These are phyloP conservation scores for Macrophya alboannulata DNA, from an alignment of 2,888 invertebrate genomes.

Conservation along the genomic window DNA sequence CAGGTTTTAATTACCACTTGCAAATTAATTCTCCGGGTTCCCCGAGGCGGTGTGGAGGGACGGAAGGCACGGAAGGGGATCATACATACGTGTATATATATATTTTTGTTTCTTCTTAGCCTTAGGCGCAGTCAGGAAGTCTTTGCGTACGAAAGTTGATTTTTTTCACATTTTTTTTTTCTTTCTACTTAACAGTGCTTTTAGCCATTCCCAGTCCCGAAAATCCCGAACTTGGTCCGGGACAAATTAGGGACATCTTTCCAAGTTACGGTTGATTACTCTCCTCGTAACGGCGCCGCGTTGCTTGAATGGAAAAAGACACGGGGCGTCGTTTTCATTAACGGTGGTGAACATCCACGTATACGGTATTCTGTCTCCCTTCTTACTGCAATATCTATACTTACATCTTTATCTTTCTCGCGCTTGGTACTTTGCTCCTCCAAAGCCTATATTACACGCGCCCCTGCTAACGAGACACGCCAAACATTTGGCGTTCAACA, in stretches of 20 bases:
- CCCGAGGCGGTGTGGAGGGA: neutral
- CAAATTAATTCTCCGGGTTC: slow-evolving; percentile 21
- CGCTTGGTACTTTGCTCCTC: neutral
- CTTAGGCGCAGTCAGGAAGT: neutral
- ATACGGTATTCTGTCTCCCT: neutral
- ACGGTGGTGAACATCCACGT: slow-evolving; percentile 32
- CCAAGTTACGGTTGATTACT: slow-evolving; percentile 70
- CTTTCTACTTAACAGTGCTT: slow-evolving; percentile 25
- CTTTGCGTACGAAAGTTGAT: slow-evolving; percentile 28
- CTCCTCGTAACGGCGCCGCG: slow-evolving; percentile 44
- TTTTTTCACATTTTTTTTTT: neutral
- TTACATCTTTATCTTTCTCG: neutral
- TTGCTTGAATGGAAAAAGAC: slow-evolving; percentile 51
- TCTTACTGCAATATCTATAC: neutral
- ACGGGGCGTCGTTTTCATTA: slow-evolving; percentile 56
- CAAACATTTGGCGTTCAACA: slow-evolving; percentile 39
- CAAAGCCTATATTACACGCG: neutral
- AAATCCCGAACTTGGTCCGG: slow-evolving; percentile 55
- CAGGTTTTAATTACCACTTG: slow-evolving; percentile 53
- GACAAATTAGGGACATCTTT: slow-evolving; percentile 72
- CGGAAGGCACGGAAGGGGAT: neutral
- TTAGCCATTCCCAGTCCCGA: slow-evolving; percentile 8
- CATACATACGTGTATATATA: slow-evolving; percentile 1
- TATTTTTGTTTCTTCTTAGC: neutral
- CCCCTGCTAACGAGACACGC: slow-evolving; percentile 38